Evolutionary conservation across 2,888 invertebrate species (phyloP), one percentile per base, ranked within the genome.

Genomic region (Isotomurus palustris): DNA sequence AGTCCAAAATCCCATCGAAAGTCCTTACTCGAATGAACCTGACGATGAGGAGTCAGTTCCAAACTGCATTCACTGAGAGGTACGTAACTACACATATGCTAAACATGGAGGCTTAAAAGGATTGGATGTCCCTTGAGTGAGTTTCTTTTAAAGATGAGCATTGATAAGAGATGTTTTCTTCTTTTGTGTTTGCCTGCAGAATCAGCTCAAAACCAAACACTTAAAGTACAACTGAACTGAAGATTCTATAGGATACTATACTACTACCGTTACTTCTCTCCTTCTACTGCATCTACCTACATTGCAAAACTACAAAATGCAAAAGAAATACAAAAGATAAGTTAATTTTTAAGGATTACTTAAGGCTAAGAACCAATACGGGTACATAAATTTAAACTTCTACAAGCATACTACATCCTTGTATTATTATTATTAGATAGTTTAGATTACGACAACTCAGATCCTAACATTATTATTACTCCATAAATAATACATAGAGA

Each of bases 171-270:
- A 8, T n/a, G 10, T 10, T 24, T 22, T 44, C 44, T 24, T 8
- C 22, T 6, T 22, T 17, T 6, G 6, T 22, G 6, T 22, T 8
- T 51, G 12, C 29, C 47, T 58, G 8, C 55, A 64, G 64, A 59
- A 58, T 57, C 64, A 61, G 64, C 64, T 64, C 64, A 64, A 64
- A 59, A 56, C 60, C 60, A 55, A 62, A 51, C 59, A 62, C 60
- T 48, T 41, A 64, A 62, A 67, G 67, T 67, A 64, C 67, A 67
- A 67, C 56, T 60, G 58, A 62, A 67, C 67, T 67, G 62, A 67
- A 67, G 67, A 67, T 64, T 64, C 43, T 40, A 40, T 43, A 56
- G 49, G 48, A 50, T 49, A 56, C 36, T n/a, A n/a, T n/a, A n/a
- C n/a, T n/a, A n/a, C n/a, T n/a, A n/a, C n/a, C n/a, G n/a, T n/a